Percentiles rank a stretch among this genome's conserved stretches.
Conservation (phyloP, 30 jellyfish, hydroid and myxozoan species). For the Mastigias papua region DNA sequence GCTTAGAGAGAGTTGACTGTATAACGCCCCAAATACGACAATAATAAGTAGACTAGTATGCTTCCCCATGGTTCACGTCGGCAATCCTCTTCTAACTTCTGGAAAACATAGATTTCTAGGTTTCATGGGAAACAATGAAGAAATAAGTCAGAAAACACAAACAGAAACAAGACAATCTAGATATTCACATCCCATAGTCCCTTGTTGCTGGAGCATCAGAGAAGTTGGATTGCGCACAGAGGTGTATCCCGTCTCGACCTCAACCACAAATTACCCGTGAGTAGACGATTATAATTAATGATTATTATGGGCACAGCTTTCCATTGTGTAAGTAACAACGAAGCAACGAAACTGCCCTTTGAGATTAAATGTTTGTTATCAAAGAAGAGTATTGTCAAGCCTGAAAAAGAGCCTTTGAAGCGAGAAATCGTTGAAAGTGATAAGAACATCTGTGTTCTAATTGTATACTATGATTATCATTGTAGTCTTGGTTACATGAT, state of each 20-base stretch:
- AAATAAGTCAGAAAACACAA: too few relatives aligned
- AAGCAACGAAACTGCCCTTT: not conserved
- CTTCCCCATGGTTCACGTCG: too few relatives aligned
- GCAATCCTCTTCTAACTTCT: too few relatives aligned
- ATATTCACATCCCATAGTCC: too few relatives aligned
- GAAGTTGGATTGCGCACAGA: not conserved
- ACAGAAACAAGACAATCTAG: too few relatives aligned
- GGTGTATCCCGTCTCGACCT: not conserved
- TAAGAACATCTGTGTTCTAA: conserved; percentile 1
- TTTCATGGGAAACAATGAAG: too few relatives aligned
- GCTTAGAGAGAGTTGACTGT: too few relatives aligned
- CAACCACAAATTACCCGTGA: not conserved
- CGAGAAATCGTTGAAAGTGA: not conserved
- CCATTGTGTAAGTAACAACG: not conserved
- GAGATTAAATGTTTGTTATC: not conserved
- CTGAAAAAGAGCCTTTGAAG: not conserved
- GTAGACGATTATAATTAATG: not conserved
- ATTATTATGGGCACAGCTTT: not conserved
- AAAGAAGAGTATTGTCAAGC: not conserved
- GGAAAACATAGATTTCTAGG: too few relatives aligned
- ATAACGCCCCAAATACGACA: too few relatives aligned
- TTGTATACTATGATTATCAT: not conserved
- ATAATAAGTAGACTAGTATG: too few relatives aligned
- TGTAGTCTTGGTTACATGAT: conserved; percentile 20
- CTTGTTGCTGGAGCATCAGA: too few relatives aligned